Base-by-base conservation (phyloP, 2,113 vertebrate species). In the Mesocricetus auratus region DNA sequence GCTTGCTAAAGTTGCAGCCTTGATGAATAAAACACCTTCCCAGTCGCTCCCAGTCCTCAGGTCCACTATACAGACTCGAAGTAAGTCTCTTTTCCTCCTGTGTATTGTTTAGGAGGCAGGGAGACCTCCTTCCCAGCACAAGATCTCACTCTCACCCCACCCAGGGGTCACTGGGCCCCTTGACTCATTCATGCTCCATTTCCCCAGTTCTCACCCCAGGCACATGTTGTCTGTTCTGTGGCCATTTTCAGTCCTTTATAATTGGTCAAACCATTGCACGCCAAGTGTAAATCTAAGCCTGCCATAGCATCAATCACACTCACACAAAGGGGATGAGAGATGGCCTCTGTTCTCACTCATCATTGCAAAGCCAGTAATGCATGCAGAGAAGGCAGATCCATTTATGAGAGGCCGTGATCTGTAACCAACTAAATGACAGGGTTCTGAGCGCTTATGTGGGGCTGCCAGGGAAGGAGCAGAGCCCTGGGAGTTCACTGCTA, bases 381-480 rank as follows among this genome's bases (percentile, higher is more conserved):
- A 74, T 77, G 94, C 78, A 83, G 94, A 98, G 94, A 97, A 97
- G 79, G 56, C 66, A 95, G 93, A 79, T 66, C 90, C 90, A 94
- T 97, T 97, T 98, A 96, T 97, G 96, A 97, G 97, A 98, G 86
- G 71, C 74, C 87, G 78, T 91, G 98, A 93, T 97, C 96, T 97
- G 81, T 96, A 94, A 95, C 97, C 96, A 91, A 97, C 94, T 97
- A 97, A 98, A 98, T 96, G 97, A 98, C 96, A 97, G 91, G 97
- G 96, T 97, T 98, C 75, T 69, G 95, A 94, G 95, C 90, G 88
- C 91, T 96, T 86, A 19, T 56, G n/a, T 53, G 42, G 50, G 45
- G 69, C 31, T 12, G 21, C 21, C 8, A 26, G 17, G 42, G 77
- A 68, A 12, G 42, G 36, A 88, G 64, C n/a, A 81, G 79, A 91